phyloP scores from a whole-genome alignment of 2,797 vertebrate genomes.

The Siniperca undulata region DNA sequence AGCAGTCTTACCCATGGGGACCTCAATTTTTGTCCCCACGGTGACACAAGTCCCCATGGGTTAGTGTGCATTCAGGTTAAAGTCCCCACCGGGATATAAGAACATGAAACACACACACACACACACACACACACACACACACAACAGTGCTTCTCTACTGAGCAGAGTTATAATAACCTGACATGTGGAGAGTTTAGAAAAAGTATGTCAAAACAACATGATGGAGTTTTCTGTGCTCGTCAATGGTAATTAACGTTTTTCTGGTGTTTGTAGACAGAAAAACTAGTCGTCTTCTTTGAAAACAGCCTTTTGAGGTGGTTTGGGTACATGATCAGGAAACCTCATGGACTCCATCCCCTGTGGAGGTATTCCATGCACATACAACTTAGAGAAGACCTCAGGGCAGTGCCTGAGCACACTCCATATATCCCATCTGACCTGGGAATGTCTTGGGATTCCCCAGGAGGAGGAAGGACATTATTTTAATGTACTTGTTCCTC shows the following conservation, averaged over 20 bases:
- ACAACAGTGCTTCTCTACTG: background rate
- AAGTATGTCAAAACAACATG: background rate
- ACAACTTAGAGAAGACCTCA: background rate
- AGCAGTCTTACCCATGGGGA: no score
- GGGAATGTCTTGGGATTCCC: conserved; percentile 7
- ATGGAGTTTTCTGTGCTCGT: background rate
- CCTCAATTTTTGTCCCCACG: no score
- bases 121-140: no score
- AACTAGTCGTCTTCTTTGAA: background rate
- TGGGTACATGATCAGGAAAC: background rate
- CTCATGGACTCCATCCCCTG: background rate
- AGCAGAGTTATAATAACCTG: background rate
- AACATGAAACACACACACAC: no score
- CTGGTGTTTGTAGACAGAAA: background rate
- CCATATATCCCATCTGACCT: conserved; percentile 9
- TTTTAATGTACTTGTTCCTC: background rate
- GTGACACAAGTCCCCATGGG: no score
- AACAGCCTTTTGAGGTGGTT: background rate
- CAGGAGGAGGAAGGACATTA: background rate
- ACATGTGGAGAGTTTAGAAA: no score
- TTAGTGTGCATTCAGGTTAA: no score
- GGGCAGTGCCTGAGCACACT: background rate
- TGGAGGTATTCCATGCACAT: conserved; percentile 16
- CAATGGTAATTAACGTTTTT: background rate
- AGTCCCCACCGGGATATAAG: no score